Base-by-base conservation (phyloP, 92 coral and sea anemone genomes). In the Anthopleura xanthogrammica region DNA sequence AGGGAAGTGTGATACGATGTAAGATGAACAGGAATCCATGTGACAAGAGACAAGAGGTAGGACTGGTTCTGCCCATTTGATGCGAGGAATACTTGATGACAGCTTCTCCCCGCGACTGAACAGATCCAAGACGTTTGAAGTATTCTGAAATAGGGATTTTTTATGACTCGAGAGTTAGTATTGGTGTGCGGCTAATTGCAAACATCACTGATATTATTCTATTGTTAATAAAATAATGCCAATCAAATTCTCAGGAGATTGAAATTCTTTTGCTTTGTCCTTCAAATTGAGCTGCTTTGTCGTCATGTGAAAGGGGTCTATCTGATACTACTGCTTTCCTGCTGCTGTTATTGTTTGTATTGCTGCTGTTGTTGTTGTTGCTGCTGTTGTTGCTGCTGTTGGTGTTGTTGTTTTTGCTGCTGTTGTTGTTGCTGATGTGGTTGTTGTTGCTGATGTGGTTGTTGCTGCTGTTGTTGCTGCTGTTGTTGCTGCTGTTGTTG, bases 61-160 rank as follows among this genome's bases (percentile, higher is more conserved):
- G 54, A 91, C 81, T 43, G 97, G 93, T 75, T 91, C 92, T 36
- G 97, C 88, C 97, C 97, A 93, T 60, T 89, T 91, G 77, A 93
- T 94, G 71, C 58, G 87, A 52, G 95, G 95, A n/a, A 90, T 85
- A 60, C 90, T 90, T 71, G 85, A 87, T 12, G 88, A 78, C 41
- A 93, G 77, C 29, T 88, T 86, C 78, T 93, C 97, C 52, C 89
- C 88, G 41, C 91, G 91, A 76, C 86, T 86, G 83, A 93, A 79
- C 6, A 89, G 75, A 70, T 84, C 90, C 20, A 93, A 80, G 17
- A 86, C 92, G 40, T 89, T 88, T 12, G 79, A 60, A 17, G 82
- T 62, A 39, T 68, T 84, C 97, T 93, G 78, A 68, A 68, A 62
- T 62, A 1, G 29, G 36, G 36, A 29, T 29, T 29, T 29, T 29